Conservation (phyloP, 2,113 vertebrate genomes). For the Salvelinus namaycush region DNA sequence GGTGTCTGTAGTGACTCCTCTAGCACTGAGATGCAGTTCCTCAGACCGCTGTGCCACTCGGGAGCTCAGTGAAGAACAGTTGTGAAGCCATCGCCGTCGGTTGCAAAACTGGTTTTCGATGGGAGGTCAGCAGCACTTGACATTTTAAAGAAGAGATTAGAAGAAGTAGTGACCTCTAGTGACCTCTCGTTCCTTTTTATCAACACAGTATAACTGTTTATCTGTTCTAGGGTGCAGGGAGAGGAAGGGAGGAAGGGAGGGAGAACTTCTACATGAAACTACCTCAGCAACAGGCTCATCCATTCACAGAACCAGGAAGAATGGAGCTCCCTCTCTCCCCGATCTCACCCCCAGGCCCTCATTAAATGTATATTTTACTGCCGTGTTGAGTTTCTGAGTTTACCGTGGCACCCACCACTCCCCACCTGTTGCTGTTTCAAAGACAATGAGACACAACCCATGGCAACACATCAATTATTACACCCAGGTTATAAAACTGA, state of each 20-base stretch:
- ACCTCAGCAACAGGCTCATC: neutral
- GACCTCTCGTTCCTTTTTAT: neutral
- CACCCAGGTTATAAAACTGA: constrained; percentile 16
- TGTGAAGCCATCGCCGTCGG: neutral
- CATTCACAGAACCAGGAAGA: neutral
- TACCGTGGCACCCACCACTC: neutral
- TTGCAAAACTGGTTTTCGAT: neutral
- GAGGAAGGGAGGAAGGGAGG: neutral
- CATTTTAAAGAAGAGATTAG: neutral
- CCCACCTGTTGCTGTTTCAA: constrained; percentile 26
- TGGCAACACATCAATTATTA: neutral
- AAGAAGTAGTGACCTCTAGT: neutral
- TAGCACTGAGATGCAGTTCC: no score
- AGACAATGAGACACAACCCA: neutral
- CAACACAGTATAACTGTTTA: neutral
- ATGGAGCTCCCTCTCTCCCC: no score
- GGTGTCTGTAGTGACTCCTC: no score
- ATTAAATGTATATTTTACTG: constrained; percentile 37
- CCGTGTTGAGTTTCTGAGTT: constrained; percentile 24
- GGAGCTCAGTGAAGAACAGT: neutral
- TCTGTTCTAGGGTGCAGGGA: neutral
- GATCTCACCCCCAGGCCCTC: neutral
- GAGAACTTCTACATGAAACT: neutral
- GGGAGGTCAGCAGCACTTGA: neutral
- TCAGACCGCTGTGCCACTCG: no score